Percentiles rank a stretch among this genome's conserved stretches.
Evolutionary conservation across 2,797 vertebrate species (phyloP).

Genomic region (Halcyon badia): DNA sequence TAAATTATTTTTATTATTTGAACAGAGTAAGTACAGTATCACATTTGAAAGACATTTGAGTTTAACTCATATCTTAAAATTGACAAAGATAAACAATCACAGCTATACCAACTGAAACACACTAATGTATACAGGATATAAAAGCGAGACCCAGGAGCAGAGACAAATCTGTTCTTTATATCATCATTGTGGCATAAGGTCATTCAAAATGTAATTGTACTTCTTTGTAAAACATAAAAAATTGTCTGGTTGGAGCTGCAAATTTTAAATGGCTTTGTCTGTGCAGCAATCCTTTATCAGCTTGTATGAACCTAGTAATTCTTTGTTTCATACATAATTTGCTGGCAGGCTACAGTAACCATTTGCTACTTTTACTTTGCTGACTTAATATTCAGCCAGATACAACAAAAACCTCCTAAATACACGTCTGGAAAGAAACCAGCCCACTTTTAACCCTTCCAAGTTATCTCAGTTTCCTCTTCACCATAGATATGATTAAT

Average conservation of each 20-base stretch:
- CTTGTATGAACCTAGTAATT: conserved; percentile 50
- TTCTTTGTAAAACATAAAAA: conserved; percentile 71
- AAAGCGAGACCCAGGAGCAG: conserved; percentile 58
- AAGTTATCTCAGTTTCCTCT: conserved; percentile 63
- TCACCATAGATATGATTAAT: conserved; percentile 51
- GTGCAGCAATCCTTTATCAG: conserved; percentile 51
- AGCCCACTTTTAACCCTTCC: conserved; percentile 67
- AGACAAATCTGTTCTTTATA: conserved; percentile 76
- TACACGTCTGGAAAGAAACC: conserved; percentile 38
- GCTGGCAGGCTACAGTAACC: conserved; percentile 51
- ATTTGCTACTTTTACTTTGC: conserved; percentile 67
- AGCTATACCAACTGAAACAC: conserved; percentile 60
- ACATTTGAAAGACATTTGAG: conserved; percentile 75
- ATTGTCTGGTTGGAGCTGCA: conserved; percentile 55
- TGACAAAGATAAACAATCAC: conserved; percentile 61
- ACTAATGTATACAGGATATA: conserved; percentile 53
- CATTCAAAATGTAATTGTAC: conserved; percentile 71
- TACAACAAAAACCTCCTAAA: conserved; percentile 61
- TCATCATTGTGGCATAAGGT: conserved; percentile 66
- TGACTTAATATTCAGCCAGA: conserved; percentile 68
- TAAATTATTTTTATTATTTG: conserved; percentile 86
- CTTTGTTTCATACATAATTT: conserved; percentile 68
- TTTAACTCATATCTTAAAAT: conserved; percentile 76
- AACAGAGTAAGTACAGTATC: conserved; percentile 73
- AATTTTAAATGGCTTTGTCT: conserved; percentile 68